Conservation (phyloP, 2,797 vertebrate species). For the Ptychobarbus kaznakovi region DNA sequence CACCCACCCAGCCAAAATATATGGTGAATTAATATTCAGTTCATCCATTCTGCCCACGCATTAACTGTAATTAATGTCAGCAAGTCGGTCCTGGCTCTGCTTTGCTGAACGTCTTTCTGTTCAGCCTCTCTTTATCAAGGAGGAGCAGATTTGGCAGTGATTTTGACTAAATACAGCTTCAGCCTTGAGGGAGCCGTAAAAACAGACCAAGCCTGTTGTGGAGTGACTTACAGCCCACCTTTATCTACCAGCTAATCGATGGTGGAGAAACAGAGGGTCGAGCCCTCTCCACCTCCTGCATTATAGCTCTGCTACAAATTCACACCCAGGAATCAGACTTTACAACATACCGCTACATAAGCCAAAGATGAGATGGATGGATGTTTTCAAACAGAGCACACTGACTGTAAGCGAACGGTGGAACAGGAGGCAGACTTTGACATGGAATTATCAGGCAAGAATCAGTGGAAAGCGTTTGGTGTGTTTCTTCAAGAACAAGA, state of each 20-base stretch:
- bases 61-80: slow-evolving; percentile 56
- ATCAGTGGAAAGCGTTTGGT: not conserved
- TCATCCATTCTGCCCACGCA: slow-evolving; percentile 36
- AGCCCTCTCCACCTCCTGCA: slow-evolving; percentile 35
- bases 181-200: slow-evolving; percentile 52
- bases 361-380: slow-evolving; percentile 11
- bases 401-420: not conserved
- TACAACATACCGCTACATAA: slow-evolving; percentile 18
- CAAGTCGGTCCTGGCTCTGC: slow-evolving; percentile 13
- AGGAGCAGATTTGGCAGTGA: slow-evolving; percentile 64
- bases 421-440: not conserved
- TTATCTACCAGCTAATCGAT: slow-evolving; percentile 67
- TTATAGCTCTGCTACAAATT: slow-evolving; percentile 30
- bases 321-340: slow-evolving; percentile 8
- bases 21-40: slow-evolving; percentile 20
- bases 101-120: slow-evolving; percentile 11
- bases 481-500: slow-evolving; percentile 15
- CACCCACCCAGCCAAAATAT: slow-evolving; percentile 45
- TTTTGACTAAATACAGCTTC: slow-evolving; percentile 58
- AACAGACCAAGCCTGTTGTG: slow-evolving; percentile 61
- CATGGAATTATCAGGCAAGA: not conserved
- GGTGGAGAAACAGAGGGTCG: slow-evolving; percentile 55
- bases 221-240: slow-evolving; percentile 62
- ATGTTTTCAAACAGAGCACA: slow-evolving; percentile 10
- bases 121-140: slow-evolving; percentile 52